These are phyloP conservation scores for Cheilosia scutellata DNA, from an alignment of 2,888 invertebrate genomes.

Conservation along the genomic window DNA sequence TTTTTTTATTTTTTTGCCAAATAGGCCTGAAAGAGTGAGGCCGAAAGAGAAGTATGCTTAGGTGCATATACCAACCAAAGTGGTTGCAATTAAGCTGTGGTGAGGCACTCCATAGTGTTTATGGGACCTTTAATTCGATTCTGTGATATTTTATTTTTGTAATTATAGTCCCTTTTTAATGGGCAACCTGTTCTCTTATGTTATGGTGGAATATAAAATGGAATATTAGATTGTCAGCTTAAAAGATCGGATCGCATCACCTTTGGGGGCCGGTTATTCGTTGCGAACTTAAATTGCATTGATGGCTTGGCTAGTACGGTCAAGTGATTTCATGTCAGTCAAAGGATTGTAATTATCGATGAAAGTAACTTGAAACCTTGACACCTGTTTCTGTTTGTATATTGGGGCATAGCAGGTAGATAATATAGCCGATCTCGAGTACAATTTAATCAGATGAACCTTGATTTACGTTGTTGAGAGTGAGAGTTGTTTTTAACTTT, in stretches of 20 bases:
- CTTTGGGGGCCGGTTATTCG: constrained; percentile 1
- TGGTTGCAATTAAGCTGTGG: constrained; percentile 10
- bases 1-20: constrained; percentile 4
- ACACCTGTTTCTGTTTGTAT: constrained; percentile 16
- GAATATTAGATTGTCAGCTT: not conserved
- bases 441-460: not conserved
- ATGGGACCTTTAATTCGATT: constrained; percentile 17
- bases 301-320: not conserved
- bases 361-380: constrained; percentile 27
- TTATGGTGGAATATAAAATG: not conserved
- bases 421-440: not conserved
- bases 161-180: not conserved
- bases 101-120: not conserved
- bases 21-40: not conserved
- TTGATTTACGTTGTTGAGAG: not conserved
- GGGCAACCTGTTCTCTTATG: not conserved
- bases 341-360: constrained; percentile 5
- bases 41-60: not conserved
- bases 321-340: constrained; percentile 1
- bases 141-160: constrained; percentile 17
- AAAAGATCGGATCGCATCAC: constrained; percentile 8
- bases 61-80: not conserved
- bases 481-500: constrained; percentile 1
- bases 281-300: not conserved
- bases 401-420: not conserved